Percentiles rank a stretch among this genome's conserved stretches.
These are phyloP conservation scores for Seriola aureovittata DNA, from an alignment of 2,113 vertebrate species.

Conservation along the genomic window DNA sequence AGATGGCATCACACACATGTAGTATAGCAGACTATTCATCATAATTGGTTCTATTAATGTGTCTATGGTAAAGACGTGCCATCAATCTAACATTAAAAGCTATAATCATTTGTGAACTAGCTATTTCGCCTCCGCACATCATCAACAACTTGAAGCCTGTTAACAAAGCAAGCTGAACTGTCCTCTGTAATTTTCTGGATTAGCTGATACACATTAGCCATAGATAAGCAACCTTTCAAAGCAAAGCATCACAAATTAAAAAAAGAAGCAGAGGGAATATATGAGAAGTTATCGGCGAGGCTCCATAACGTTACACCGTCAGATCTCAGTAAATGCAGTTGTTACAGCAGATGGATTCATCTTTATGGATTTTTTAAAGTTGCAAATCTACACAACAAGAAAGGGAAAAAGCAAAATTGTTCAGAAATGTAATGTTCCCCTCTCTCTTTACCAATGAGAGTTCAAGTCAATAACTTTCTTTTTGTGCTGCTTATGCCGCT, in stretches of 20 bases:
- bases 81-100: slow-evolving; percentile 2
- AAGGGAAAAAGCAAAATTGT: slow-evolving; percentile 26
- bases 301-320: slow-evolving; percentile 27
- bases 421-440: slow-evolving; percentile 22
- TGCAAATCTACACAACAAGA: slow-evolving; percentile 26
- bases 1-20: neutral
- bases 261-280: slow-evolving; percentile 18
- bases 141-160: slow-evolving; percentile 1
- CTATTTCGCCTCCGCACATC: neutral
- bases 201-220: neutral
- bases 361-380: slow-evolving; percentile 36
- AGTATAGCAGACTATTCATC: neutral
- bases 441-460: slow-evolving; percentile 27
- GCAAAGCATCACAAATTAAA: slow-evolving; percentile 18
- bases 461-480: slow-evolving; percentile 40
- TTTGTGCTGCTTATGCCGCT: slow-evolving; percentile 8
- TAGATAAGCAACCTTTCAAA: slow-evolving; percentile 23
- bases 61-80: neutral
- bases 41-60: neutral
- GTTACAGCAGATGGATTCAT: slow-evolving; percentile 56
- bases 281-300: neutral
- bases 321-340: slow-evolving; percentile 64
- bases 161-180: neutral
- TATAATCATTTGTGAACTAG: neutral
- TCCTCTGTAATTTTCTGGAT: slow-evolving; percentile 21